Base-by-base conservation (phyloP, 2,113 vertebrate species). In the Lichenostomus cassidix region DNA sequence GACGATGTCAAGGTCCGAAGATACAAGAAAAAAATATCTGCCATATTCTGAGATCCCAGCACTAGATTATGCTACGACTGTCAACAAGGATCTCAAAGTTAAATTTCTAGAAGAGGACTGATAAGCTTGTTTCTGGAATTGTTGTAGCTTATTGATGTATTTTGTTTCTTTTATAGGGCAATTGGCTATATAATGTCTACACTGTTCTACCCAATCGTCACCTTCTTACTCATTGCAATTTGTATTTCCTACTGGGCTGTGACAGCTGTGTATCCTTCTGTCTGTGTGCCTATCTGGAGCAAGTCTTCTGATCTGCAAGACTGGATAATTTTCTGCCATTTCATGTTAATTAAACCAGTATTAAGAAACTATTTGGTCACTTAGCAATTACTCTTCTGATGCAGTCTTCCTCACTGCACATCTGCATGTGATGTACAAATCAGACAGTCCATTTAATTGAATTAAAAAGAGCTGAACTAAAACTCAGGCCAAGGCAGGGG, bases 161-260 rank as follows among this genome's bases (percentile, higher is more conserved):
- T 95, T 94, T 87, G 70, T 94, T 97, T 95, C 83, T 86, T 95
- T 96, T 80, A 25, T 49, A 99, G 99, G 98, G 99, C 99, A 90
- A 99, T 99, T 89, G 97, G 99, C 84, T 98, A 98, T 92, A 98
- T 99, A 92, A 99, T 98, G 97, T 98, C 98, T 37, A 98, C 99
- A 1, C 97, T 99, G 89, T 97, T 99, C 96, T 99, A 99, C 95
- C 99, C 99, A 8, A 63, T 99, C 31, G 87, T 99, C 97, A 99
- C 99, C 90, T 99, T 99, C 97, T 81, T 99, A 77, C 98, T 99
- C 47, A 97, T 99, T 90, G 98, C 98, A 29, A 93, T 99, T 93
- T 99, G 99, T 92, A 98, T 99, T 84, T 98, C 98, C 58, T 99
- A 99, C 96, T 99, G 99, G 98, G 98, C 98, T 2, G 98, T 99